Percentiles rank a stretch among this genome's conserved stretches.
phyloP scores from a whole-genome alignment of 2,888 invertebrate genomes.

The Lasioglossum vierecki region DNA sequence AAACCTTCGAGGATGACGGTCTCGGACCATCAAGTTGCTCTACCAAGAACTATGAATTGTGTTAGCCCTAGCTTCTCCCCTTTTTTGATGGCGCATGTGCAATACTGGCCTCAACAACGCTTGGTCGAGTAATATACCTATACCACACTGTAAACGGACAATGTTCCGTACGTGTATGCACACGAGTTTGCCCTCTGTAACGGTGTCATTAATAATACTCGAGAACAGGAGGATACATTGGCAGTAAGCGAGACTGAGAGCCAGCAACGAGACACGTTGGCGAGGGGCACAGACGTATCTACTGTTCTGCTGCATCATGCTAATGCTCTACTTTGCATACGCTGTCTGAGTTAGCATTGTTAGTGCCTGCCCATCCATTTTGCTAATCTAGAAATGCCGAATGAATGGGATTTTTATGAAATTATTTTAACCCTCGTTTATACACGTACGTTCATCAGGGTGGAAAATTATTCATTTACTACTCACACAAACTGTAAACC shows the following conservation, averaged over 20 bases:
- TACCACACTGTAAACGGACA: background rate
- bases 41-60: background rate
- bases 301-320: conserved; percentile 47
- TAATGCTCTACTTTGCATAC: conserved; percentile 66
- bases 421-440: background rate
- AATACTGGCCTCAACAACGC: background rate
- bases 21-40: background rate
- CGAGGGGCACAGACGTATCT: conserved; percentile 34
- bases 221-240: conserved; percentile 32
- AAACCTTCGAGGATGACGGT: background rate
- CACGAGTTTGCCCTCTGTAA: conserved; percentile 26
- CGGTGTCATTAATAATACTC: conserved; percentile 60
- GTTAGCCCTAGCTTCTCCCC: background rate
- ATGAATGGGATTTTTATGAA: background rate
- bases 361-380: conserved; percentile 54
- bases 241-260: conserved; percentile 18
- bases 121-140: background rate
- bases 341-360: conserved; percentile 47
- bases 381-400: background rate
- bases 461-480: background rate
- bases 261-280: conserved; percentile 14
- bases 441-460: background rate
- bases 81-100: background rate
- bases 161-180: conserved; percentile 27
- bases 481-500: background rate